Evolutionary conservation across 2,113 vertebrate species (phyloP), one percentile per base, ranked within the genome.

Genomic region (Abramis brama): DNA sequence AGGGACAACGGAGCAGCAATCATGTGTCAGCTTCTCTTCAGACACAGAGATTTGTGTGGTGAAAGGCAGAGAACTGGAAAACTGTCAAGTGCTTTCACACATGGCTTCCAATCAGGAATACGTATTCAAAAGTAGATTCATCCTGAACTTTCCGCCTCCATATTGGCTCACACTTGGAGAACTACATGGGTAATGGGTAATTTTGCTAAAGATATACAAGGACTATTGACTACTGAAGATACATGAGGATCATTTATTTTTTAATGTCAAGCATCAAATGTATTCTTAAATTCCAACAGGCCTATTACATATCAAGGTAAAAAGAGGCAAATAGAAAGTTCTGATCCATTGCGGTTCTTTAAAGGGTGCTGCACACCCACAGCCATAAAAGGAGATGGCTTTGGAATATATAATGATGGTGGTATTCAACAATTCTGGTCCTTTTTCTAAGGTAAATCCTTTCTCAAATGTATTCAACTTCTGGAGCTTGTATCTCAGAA

Each of bases 11-110:
- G 59, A 88, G 76, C 82, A 45, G 30, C 75, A 33, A 59, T 84
- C 68, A 55, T 83, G 75, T 80, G 85, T 70, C 30, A 71, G 74
- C 23, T 55, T 86, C 57, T 84, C 81, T 57, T 79, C 75, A 86
- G 59, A 79, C 66, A 79, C 30, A 74, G 45, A 88, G 68, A 79
- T 88, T 86, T 86, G 76, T 86, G 83, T 43, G 78, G 57, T 79
- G 57, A 57, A 79, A 79, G 78, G 21, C 23, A 62, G 10, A 79
- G 6, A 43, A 43, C 50, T 36, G 27, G 74, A 68, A 50, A 88
- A 84, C 71, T 84, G 80, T 77, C 79, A 88, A 88, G 86, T 83
- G 87, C 13, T 84, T 88, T 85, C 43, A 88, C 55, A 43, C 81
- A 80, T 83, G 75, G 57, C 64, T 86, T 84, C 45, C 70, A n/a